Base-by-base conservation (phyloP, 2,888 invertebrate species). In the Scaptomyza caliginosa region DNA sequence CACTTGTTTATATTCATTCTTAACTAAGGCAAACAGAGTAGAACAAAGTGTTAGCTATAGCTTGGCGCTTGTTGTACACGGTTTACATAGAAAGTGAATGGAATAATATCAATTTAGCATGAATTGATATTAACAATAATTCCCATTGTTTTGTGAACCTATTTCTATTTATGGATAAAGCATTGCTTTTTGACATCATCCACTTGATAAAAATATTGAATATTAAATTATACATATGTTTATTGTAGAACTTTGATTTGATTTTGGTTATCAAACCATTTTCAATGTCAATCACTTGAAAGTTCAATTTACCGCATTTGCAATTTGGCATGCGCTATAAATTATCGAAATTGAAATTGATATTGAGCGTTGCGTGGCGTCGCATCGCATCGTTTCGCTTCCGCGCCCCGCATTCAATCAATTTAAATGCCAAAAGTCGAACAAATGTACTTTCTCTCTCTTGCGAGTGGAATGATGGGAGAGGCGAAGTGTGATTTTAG, bases 381-480 rank as follows among this genome's bases (percentile, higher is more conserved):
- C 60, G 54, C 51, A 57, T 67, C 66, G 45, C 48, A 63, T 71
- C 46, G 57, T 51, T 66, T 67, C 71, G 48, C 52, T 74, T 71
- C 63, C 62, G 57, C 79, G 75, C 63, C 19, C 43, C 52, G 51
- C 79, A 63, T 79, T 85, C 86, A 79, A 85, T 85, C 86, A 79
- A 82, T 74, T 70, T 63, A 66, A 85, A 78, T 66, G 83, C 64
- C 82, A 74, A 74, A 66, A 65, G 63, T 70, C 78, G 57, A 36
- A 58, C 34, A 42, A 43, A 43, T 42, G 26, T n/a, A n/a, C n/a
- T n/a, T n/a, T n/a, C n/a, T 32, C 13, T 40, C 11, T n/a, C 19
- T 21, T 21, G 2, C 21, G 21, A 2, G 28, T 28, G n/a, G 28
- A 11, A 0, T 10, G 28, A 11, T 28, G 24, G 24, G 6, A 6